These are phyloP conservation scores for Leptatherina wallacei DNA, from an alignment of 2,797 vertebrate genomes.

Conservation along the genomic window DNA sequence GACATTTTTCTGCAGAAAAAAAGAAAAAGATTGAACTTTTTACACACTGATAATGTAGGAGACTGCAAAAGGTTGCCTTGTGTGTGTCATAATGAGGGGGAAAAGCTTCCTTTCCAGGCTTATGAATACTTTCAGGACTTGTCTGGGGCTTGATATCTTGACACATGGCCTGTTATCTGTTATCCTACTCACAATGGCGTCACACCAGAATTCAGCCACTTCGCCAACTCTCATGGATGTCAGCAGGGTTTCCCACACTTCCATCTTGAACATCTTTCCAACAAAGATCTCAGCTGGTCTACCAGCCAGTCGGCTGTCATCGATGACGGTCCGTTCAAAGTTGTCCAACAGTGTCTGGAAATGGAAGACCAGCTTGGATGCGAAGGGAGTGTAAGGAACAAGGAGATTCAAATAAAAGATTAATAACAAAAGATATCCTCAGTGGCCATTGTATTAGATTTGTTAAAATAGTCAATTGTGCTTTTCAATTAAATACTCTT, in stretches of 20 bases:
- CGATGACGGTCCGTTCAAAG: slow-evolving; percentile 88
- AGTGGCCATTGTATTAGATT: not conserved
- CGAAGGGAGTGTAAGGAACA: not conserved
- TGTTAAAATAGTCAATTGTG: not conserved
- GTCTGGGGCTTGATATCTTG: slow-evolving; percentile 12
- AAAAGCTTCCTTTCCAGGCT: slow-evolving; percentile 27
- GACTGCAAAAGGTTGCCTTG: slow-evolving; percentile 45
- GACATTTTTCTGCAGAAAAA: slow-evolving; percentile 34
- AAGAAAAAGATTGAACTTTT: slow-evolving; percentile 35
- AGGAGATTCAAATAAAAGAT: slow-evolving; percentile 8
- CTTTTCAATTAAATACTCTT: not conserved
- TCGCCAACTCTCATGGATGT: slow-evolving; percentile 90
- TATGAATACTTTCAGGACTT: slow-evolving; percentile 46
- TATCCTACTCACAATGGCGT: slow-evolving; percentile 83
- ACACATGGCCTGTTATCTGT: not conserved
- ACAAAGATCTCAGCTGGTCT: slow-evolving; percentile 89
- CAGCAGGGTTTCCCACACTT: slow-evolving; percentile 90
- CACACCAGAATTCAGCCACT: slow-evolving; percentile 93
- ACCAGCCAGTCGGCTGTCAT: slow-evolving; percentile 86
- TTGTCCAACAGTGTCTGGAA: slow-evolving; percentile 90
- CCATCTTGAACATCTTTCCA: slow-evolving; percentile 93
- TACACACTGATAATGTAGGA: slow-evolving; percentile 49
- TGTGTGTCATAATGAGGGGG: slow-evolving; percentile 51
- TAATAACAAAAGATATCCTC: not conserved
- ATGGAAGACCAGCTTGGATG: slow-evolving; percentile 87